Base-by-base conservation (phyloP, 2,113 vertebrate genomes). In the Desmodus rotundus region DNA sequence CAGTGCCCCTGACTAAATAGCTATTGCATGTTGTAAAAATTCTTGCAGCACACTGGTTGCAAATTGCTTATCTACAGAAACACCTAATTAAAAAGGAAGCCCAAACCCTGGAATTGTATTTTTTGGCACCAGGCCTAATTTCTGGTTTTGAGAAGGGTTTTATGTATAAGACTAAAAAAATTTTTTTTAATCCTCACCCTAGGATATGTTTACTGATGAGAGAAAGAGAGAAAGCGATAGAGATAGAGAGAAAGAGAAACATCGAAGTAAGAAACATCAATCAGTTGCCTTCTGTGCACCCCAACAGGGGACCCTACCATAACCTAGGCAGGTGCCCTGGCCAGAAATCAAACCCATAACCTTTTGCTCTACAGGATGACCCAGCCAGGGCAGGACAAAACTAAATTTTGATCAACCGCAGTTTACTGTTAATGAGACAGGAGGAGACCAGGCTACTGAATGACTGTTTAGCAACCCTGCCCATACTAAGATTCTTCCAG, bases 401-500 rank as follows among this genome's bases (percentile, higher is more conserved):
- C 19, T 68, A 63, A 76, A 56, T 93, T 74, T 65, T 67, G 52
- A 82, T 28, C 17, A 80, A 72, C 2, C 50, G 63, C 15, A 33
- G 15, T 38, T 81, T 56, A 26, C 33, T 43, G 3, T 70, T 73
- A 68, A 38, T 47, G 52, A 89, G 68, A 86, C 26, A 31, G 63
- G 16, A 81, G 14, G 24, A 56, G 33, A 70, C 0, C 36, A 3
- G 26, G 50, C 43, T 61, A 68, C 16, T 67, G 24, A 93, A 65
- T 68, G 43, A 68, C 17, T 36, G 33, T 80, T 87, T 36, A 63
- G 61, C 20, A 68, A 70, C 77, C 94, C n/a, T 82, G 31, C 80
- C 61, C 76, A 95, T 31, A 80, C 38, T 19, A 67, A 87, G 28
- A 68, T 85, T 94, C 54, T 97, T 92, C 61, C 52, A 95, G 68